Base-by-base conservation (phyloP, 2,888 invertebrate species). In the Mesodorylaimus sp. region DNA sequence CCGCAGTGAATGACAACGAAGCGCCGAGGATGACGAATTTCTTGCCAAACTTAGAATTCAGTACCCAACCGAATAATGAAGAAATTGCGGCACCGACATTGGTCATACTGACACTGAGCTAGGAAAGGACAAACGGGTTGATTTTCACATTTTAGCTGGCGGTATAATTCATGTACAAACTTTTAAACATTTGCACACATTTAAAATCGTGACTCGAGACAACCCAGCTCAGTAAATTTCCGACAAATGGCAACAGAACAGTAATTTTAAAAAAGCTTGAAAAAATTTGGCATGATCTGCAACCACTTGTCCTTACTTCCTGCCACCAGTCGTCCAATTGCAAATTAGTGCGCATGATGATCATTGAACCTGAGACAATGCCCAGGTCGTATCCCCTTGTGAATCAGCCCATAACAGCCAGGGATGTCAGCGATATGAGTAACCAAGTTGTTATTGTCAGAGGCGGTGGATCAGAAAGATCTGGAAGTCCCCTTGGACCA, bases 361-460 rank as follows among this genome's bases (percentile, higher is more conserved):
- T 7, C 45, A 45, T 19, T 5, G 45, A 21, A 7, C 45, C 45
- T 25, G 45, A n/a, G 7, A 45, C 45, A 7, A 45, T 26, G n/a
- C 45, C 45, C 7, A 3, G 7, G 27, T 45, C 45, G 45, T 45
- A 45, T 3, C 45, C 45, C n/a, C 19, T 24, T 27, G 25, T n/a
- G 7, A 45, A 28, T 10, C 45, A 21, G n/a, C 45, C 45, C 24
- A 45, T 45, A 25, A 45, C 45, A n/a, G 45, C 45, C 27, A 26
- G n/a, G 5, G 25, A 50, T n/a, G 49, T 16, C 19, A 48, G 48
- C 48, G 50, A 13, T 7, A 21, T 50, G 24, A 48, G 49, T 7
- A 5, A 7, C 3, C n/a, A 19, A 24, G 45, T 23, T 7, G 27
- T 25, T 45, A 24, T n/a, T n/a, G n/a, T 45, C 56, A 46, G 23